These are phyloP conservation scores for Uloborus diversus DNA, from an alignment of 1,140 invertebrate species.

Conservation along the genomic window DNA sequence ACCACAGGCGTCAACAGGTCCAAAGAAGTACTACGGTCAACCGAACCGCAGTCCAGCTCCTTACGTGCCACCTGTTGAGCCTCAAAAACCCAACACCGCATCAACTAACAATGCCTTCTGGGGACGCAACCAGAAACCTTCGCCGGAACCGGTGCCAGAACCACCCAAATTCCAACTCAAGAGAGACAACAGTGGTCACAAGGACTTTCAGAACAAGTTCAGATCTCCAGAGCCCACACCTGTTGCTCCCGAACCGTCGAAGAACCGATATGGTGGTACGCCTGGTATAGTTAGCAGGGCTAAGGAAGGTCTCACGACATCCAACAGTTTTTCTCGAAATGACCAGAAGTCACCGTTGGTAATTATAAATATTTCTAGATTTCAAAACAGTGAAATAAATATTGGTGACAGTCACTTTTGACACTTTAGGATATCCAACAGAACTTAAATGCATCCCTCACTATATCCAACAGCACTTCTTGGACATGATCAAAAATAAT, in stretches of 20 bases:
- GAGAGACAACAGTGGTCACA: conserved; percentile 28
- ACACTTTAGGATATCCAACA: too few relatives aligned
- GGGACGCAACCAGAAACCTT: conserved; percentile 22
- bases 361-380: background rate
- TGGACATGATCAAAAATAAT: background rate
- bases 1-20: background rate
- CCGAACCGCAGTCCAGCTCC: conserved; percentile 30
- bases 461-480: too few relatives aligned
- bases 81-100: background rate
- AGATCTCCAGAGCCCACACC: background rate
- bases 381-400: background rate
- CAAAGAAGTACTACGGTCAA: conserved; percentile 30
- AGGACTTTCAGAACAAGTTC: conserved; percentile 8
- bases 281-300: conserved; percentile 90
- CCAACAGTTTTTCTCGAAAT: background rate
- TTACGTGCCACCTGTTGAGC: background rate
- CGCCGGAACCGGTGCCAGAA: background rate
- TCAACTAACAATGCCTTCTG: background rate
- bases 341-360: conserved; percentile 38
- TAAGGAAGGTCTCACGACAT: conserved; percentile 78
- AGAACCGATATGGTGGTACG: conserved; percentile 78
- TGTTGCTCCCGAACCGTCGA: conserved; percentile 2
- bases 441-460: too few relatives aligned
- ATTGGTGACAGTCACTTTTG: too few relatives aligned
- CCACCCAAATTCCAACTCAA: conserved; percentile 17